A percentile compares a stretch with the other conserved stretches of the same genome.
phyloP scores from a whole-genome alignment of 2,113 vertebrate genomes.

The Cisticola juncidis region DNA sequence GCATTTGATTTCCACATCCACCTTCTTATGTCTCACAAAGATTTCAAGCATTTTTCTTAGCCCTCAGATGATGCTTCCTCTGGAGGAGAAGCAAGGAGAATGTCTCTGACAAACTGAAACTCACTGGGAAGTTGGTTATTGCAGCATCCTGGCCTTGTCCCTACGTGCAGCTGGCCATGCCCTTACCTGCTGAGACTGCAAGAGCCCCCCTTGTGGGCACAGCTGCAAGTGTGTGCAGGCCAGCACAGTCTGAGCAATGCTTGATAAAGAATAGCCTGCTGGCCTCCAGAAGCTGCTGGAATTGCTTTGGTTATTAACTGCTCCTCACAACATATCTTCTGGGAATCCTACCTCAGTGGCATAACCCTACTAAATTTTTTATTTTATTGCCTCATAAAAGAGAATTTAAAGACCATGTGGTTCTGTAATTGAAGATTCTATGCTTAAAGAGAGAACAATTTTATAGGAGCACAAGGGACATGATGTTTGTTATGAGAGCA shows the following conservation, averaged over 20 bases:
- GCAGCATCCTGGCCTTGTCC: background rate
- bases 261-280: background rate
- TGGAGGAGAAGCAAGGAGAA: background rate
- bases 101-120: background rate
- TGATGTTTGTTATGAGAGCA: background rate
- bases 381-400: slow-evolving; percentile 61
- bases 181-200: background rate
- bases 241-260: background rate
- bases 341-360: background rate
- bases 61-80: background rate
- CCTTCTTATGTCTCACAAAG: background rate
- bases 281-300: background rate
- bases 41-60: background rate
- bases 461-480: slow-evolving; percentile 14
- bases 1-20: background rate
- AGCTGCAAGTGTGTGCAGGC: background rate
- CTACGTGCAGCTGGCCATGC: background rate
- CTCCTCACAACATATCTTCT: background rate
- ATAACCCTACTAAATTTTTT: slow-evolving; percentile 32
- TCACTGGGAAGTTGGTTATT: background rate
- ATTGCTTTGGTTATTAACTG: slow-evolving; percentile 7
- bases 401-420: slow-evolving; percentile 32
- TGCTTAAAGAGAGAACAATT: slow-evolving; percentile 12
- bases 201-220: background rate
- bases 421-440: slow-evolving; percentile 31